Conservation (phyloP, 2,797 vertebrate species). For the Ceryle rudis region DNA sequence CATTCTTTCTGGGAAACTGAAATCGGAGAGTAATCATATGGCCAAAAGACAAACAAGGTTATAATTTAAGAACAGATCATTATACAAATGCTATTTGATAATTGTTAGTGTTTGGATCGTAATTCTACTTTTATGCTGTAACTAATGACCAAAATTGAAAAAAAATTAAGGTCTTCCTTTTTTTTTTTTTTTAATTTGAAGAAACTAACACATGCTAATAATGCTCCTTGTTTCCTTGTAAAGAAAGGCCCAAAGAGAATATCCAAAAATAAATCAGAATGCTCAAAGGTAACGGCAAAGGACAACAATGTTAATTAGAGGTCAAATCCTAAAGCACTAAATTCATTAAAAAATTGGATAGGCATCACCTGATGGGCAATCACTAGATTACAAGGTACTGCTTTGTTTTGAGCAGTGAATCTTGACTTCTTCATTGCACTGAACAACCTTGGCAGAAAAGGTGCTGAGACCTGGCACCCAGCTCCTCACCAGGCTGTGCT, state of each 20-base stretch:
- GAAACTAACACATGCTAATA: not conserved
- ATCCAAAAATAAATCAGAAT: conserved; percentile 27
- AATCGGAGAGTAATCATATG: not conserved
- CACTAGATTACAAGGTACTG: not conserved
- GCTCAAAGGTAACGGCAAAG: conserved; percentile 26
- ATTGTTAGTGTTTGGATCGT: not conserved
- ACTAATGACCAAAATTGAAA: not conserved
- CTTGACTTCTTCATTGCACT: not conserved
- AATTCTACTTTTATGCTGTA: not conserved
- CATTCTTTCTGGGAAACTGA: not conserved
- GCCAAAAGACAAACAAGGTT: not conserved
- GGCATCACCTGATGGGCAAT: not conserved
- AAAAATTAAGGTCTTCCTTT: not conserved
- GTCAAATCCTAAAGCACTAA: conserved; percentile 43
- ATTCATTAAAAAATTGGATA: not conserved
- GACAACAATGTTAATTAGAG: conserved; percentile 56
- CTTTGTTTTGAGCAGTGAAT: not conserved
- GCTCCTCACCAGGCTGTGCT: not conserved
- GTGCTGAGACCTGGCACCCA: not conserved
- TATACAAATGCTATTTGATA: not conserved
- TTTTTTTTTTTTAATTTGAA: not conserved
- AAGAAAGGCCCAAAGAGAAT: conserved; percentile 4
- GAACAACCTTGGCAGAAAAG: not conserved
- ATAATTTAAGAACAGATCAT: not conserved
- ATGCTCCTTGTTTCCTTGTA: not conserved